Percentiles rank a stretch among this genome's conserved stretches.
phyloP scores from a whole-genome alignment of 1,140 invertebrate species.

The Euura saliciscinereae region DNA sequence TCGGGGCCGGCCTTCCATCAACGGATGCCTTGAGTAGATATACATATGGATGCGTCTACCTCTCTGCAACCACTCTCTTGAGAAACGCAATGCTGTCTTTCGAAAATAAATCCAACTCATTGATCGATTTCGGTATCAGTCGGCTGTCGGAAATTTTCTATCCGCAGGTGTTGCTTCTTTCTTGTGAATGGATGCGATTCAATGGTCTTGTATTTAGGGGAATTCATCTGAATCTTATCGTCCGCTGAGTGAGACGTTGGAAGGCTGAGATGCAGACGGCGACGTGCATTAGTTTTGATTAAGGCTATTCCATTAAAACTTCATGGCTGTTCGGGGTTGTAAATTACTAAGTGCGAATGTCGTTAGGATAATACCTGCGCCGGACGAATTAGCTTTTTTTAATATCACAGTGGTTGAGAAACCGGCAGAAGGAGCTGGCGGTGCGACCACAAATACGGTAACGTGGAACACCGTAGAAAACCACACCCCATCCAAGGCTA shows the following conservation, averaged over 20 bases:
- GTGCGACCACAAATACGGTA: background rate
- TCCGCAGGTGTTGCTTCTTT: no score
- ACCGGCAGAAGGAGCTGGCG: no score
- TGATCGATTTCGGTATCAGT: background rate
- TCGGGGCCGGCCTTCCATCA: background rate
- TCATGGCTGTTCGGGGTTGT: constrained; percentile 12
- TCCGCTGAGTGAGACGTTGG: no score
- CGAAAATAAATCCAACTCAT: background rate
- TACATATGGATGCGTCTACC: background rate
- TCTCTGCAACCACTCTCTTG: background rate
- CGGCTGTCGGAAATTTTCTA: no score
- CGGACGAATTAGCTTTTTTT: constrained; percentile 37
- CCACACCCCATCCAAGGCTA: constrained; percentile 39
- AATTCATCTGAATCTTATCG: no score
- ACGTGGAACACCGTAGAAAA: background rate
- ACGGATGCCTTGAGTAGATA: background rate
- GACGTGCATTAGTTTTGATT: background rate
- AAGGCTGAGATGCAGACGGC: no score
- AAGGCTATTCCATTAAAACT: constrained; percentile 25
- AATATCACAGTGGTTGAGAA: constrained; percentile 22
- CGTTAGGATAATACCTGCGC: constrained; percentile 17
- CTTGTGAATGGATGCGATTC: no score
- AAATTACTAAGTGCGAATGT: constrained; percentile 25
- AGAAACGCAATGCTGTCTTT: background rate
- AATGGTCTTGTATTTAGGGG: no score